phyloP scores from a whole-genome alignment of 2,797 vertebrate genomes.

The Mormyrus proboscirostris region DNA sequence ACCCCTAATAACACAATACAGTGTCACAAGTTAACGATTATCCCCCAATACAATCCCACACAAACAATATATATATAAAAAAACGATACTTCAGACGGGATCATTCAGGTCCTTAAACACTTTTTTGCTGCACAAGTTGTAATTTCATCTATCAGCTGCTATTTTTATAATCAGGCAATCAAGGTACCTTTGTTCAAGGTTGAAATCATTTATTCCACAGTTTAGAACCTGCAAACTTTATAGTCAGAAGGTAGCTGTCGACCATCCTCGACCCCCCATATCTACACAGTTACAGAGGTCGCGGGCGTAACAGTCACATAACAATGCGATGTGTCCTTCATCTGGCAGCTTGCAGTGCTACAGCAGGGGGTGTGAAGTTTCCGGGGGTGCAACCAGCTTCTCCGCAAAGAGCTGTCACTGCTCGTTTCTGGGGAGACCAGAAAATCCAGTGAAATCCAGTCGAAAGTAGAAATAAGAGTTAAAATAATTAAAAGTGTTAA shows the following conservation, averaged over 20 bases:
- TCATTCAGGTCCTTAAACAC: neutral
- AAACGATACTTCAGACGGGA: neutral
- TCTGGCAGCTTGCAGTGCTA: neutral
- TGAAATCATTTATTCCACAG: neutral
- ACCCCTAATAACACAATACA: neutral
- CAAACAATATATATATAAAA: neutral
- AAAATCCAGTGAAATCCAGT: conserved; percentile 10
- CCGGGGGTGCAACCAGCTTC: neutral
- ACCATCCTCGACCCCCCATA: neutral
- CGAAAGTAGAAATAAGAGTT: neutral
- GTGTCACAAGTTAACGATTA: neutral
- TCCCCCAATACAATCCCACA: neutral
- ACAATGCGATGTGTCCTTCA: neutral
- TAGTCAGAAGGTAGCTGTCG: neutral
- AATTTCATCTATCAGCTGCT: neutral
- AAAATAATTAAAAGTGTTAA: conserved; percentile 10
- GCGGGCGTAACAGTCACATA: neutral
- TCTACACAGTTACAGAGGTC: neutral
- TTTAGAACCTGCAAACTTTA: neutral
- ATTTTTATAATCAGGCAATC: neutral
- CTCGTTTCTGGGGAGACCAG: neutral
- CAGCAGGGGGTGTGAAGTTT: conserved; percentile 1
- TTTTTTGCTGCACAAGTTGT: neutral
- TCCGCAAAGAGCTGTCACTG: neutral
- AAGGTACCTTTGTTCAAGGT: neutral